Percentiles rank a stretch among this genome's conserved stretches.
These are phyloP conservation scores for Homarus gammarus DNA, from an alignment of 2,888 invertebrate genomes.

Conservation along the genomic window DNA sequence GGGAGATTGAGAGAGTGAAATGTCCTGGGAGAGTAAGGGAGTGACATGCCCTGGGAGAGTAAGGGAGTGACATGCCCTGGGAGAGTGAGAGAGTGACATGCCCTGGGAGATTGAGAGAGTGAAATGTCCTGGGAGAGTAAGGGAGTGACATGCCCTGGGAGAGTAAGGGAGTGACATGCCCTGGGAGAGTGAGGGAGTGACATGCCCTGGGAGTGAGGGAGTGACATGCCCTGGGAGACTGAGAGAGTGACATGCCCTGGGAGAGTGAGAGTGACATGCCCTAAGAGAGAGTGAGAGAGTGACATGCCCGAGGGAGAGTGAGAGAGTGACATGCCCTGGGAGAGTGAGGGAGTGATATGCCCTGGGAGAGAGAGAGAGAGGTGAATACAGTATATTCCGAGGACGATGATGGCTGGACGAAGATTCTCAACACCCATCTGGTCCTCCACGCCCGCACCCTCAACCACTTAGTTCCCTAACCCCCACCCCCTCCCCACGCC, in stretches of 20 bases:
- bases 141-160: not conserved
- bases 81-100: constrained; percentile 34
- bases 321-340: no score
- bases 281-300: not conserved
- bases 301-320: not conserved
- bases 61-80: not conserved
- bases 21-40: not conserved
- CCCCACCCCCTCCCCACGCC: not conserved
- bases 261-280: constrained; percentile 37
- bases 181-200: constrained; percentile 14
- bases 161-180: not conserved
- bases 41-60: not conserved
- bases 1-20: constrained; percentile 44
- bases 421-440: no score
- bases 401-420: no score
- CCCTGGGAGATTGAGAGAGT: constrained; percentile 35
- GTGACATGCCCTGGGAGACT: constrained; percentile 47
- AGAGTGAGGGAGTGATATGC: no score
- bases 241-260: constrained; percentile 42
- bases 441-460: not conserved
- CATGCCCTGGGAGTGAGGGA: constrained; percentile 35
- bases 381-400: no score
- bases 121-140: not conserved
- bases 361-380: no score
- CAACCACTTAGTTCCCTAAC: not conserved